These are phyloP conservation scores for Dichetophora obliterata DNA, from an alignment of 2,888 invertebrate species.

Conservation along the genomic window DNA sequence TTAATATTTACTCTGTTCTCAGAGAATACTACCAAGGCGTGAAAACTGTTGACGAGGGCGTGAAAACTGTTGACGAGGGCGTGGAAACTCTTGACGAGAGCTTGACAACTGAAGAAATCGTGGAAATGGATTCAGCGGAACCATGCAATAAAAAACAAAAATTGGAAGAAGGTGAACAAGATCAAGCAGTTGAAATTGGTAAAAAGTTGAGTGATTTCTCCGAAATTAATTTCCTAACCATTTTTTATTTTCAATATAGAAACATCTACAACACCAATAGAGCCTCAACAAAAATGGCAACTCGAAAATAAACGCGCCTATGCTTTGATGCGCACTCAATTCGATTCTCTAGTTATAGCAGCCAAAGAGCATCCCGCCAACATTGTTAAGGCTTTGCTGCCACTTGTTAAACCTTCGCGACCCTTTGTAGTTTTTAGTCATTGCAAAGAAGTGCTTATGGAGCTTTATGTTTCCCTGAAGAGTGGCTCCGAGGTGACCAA, in stretches of 20 bases:
- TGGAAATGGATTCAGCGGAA: constrained; percentile 46
- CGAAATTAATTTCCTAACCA: neutral
- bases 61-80: constrained; percentile 68
- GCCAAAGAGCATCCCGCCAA: constrained; percentile 89
- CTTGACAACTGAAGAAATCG: constrained; percentile 16
- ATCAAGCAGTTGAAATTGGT: neutral
- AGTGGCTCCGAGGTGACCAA: constrained; percentile 79
- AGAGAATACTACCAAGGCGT: constrained; percentile 77
- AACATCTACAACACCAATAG: constrained; percentile 49
- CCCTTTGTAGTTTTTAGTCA: constrained; percentile 88
- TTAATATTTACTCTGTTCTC: constrained; percentile 82
- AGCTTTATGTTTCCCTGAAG: constrained; percentile 85
- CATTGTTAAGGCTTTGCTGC: constrained; percentile 80
- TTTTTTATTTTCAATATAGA: neutral
- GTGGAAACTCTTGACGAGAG: constrained; percentile 38
- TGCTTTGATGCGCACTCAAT: constrained; percentile 74
- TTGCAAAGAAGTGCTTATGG: constrained; percentile 86
- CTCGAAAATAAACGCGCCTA: constrained; percentile 78
- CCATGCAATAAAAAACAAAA: constrained; percentile 54
- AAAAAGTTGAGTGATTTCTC: constrained; percentile 46
- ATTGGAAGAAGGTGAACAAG: constrained; percentile 24
- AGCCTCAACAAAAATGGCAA: constrained; percentile 74
- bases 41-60: constrained; percentile 68
- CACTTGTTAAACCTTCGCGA: constrained; percentile 84
- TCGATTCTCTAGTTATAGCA: constrained; percentile 83